A percentile compares a stretch with the other conserved stretches of the same genome.
phyloP scores from a whole-genome alignment of 2,888 invertebrate species.

The Drosophila longiperda region DNA sequence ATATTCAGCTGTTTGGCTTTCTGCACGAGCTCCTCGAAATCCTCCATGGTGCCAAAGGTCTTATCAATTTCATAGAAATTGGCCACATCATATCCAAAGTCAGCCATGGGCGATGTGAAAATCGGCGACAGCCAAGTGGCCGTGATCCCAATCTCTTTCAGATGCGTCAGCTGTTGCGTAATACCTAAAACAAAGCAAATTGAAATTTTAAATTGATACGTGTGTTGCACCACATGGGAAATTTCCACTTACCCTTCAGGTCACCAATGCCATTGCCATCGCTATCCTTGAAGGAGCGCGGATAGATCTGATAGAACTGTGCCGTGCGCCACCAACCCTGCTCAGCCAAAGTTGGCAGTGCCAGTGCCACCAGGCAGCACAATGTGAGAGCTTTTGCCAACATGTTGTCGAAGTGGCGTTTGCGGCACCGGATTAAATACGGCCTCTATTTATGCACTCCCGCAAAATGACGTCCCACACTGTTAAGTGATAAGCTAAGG shows the following conservation, averaged over 20 bases:
- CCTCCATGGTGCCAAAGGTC: conserved; percentile 89
- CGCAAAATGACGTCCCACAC: neutral
- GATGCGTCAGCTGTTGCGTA: conserved; percentile 87
- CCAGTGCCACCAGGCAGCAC: conserved; percentile 55
- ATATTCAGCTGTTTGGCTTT: conserved; percentile 86
- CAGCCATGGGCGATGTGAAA: conserved; percentile 90
- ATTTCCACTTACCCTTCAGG: conserved; percentile 87
- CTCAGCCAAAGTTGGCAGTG: conserved; percentile 49
- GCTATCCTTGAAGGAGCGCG: conserved; percentile 93
- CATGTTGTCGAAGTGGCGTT: conserved; percentile 39
- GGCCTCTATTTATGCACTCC: conserved; percentile 59
- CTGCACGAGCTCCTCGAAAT: conserved; percentile 88
- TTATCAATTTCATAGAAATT: conserved; percentile 89
- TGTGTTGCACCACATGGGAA: fast-evolving
- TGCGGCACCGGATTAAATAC: conserved; percentile 48
- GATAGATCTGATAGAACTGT: conserved; percentile 94
- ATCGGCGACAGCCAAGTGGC: conserved; percentile 91
- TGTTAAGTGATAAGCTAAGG: conserved; percentile 34
- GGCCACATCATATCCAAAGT: conserved; percentile 92
- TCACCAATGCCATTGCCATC: conserved; percentile 94
- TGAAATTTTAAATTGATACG: neutral
- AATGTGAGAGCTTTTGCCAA: conserved; percentile 39
- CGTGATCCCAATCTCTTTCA: conserved; percentile 88
- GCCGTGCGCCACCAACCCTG: conserved; percentile 92
- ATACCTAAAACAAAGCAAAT: conserved; percentile 85